Percentiles rank a stretch among this genome's conserved stretches.
phyloP scores from a whole-genome alignment of 1,140 invertebrate genomes.

The Armadillidium nasatum region DNA sequence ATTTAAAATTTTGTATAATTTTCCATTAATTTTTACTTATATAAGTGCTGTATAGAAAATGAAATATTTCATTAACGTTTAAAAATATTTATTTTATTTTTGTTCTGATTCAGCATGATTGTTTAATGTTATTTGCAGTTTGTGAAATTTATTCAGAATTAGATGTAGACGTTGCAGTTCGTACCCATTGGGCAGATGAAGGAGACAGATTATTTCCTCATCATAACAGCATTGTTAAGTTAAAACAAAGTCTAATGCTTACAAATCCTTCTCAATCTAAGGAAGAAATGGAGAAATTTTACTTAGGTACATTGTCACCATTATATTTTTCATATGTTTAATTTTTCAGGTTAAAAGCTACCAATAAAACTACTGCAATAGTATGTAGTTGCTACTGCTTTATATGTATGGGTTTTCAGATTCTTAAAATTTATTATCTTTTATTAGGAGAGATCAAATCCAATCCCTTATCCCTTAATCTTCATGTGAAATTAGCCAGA shows the following conservation, averaged over 20 bases:
- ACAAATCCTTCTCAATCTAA: slow-evolving; percentile 51
- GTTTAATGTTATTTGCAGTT: slow-evolving; percentile 55
- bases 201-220: slow-evolving; percentile 66
- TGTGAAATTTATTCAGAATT: slow-evolving; percentile 68
- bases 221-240: slow-evolving; percentile 64
- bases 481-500: slow-evolving; percentile 67
- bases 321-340: neutral
- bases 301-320: slow-evolving; percentile 27
- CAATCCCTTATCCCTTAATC: slow-evolving; percentile 64
- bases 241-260: slow-evolving; percentile 64
- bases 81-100: too few species aligned
- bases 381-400: neutral
- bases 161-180: slow-evolving; percentile 51
- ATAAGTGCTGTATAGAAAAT: too few species aligned
- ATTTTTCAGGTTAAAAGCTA: neutral
- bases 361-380: neutral
- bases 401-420: slow-evolving; percentile 22
- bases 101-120: neutral
- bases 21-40: too few species aligned
- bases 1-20: too few species aligned
- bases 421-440: slow-evolving; percentile 30
- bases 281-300: slow-evolving; percentile 49
- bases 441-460: slow-evolving; percentile 60
- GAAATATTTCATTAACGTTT: too few species aligned
- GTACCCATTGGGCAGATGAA: slow-evolving; percentile 73